Conservation (phyloP, 2,797 vertebrate genomes). For the Otus scops region DNA sequence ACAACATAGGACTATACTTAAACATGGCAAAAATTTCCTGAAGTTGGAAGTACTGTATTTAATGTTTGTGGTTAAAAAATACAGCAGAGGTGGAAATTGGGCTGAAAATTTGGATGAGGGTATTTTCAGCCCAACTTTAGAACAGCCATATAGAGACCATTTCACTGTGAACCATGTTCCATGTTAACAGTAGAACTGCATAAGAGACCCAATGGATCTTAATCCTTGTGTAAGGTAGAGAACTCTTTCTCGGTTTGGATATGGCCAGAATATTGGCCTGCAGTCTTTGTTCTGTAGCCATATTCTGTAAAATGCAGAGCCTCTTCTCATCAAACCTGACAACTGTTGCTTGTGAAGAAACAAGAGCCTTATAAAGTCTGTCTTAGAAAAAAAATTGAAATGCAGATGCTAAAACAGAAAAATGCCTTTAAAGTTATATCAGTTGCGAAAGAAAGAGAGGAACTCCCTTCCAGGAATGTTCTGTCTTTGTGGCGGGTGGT, state of each 20-base stretch:
- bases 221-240: background rate
- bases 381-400: background rate
- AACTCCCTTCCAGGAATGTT: constrained; percentile 25
- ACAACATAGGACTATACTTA: background rate
- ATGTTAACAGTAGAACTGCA: background rate
- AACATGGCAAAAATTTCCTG: background rate
- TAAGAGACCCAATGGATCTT: background rate
- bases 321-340: background rate
- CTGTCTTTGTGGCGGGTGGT: background rate
- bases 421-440: background rate
- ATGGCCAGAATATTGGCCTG: background rate
- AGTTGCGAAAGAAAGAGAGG: background rate
- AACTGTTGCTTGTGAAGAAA: background rate
- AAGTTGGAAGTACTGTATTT: background rate
- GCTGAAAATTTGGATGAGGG: background rate
- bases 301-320: background rate
- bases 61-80: background rate
- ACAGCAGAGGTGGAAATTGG: background rate
- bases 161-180: background rate
- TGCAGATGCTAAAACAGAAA: background rate
- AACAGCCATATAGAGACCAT: background rate
- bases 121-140: background rate
- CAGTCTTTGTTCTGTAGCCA: background rate
- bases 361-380: background rate
- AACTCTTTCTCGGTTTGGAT: background rate